phyloP scores from a whole-genome alignment of 1,140 invertebrate species.

The Cherax destructor region DNA sequence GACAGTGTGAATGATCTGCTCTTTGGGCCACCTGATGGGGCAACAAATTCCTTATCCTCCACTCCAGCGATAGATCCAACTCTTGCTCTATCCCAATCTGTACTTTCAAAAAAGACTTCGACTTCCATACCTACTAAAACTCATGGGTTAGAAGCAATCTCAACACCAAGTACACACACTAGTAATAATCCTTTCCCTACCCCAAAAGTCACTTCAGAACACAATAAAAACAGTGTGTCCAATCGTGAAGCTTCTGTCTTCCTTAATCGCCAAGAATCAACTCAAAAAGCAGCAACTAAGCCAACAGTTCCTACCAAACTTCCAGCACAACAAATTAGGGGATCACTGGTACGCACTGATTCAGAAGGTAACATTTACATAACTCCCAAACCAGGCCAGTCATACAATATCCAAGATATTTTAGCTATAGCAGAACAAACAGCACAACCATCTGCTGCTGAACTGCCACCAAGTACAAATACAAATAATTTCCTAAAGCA shows the following conservation, averaged over 20 bases:
- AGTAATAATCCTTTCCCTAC: background rate
- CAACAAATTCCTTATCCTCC: background rate
- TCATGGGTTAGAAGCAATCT: background rate
- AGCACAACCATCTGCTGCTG: background rate
- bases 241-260: too few relatives aligned
- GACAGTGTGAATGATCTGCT: conserved; percentile 24
- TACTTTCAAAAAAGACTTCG: background rate
- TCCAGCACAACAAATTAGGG: background rate
- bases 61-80: background rate
- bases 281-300: background rate
- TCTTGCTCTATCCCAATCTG: background rate
- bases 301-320: background rate
- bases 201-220: background rate
- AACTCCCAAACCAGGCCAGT: background rate
- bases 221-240: background rate
- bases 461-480: background rate
- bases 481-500: background rate
- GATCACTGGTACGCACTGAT: background rate
- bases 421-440: conserved; percentile 17
- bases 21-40: background rate
- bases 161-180: background rate
- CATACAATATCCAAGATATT: conserved; percentile 20
- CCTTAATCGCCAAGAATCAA: background rate
- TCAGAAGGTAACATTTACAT: conserved; percentile 22
- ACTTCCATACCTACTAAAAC: background rate